Base-by-base conservation (phyloP, 2,888 invertebrate genomes). In the Erynnis tages region DNA sequence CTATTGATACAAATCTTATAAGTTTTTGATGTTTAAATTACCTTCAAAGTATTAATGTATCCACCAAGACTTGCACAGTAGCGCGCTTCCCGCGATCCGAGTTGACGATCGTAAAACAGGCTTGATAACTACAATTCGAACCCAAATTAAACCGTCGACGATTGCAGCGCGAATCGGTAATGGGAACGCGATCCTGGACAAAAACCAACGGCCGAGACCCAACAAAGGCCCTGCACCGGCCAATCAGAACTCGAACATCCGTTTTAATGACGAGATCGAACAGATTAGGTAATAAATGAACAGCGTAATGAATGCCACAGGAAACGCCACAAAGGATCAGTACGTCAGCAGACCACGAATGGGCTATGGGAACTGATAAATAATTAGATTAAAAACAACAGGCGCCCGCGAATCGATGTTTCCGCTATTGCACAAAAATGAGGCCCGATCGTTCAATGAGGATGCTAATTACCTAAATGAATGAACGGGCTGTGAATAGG, bases 361-460 rank as follows among this genome's bases (percentile, higher is more conserved):
- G 63, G 64, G 68, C 76, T 80, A 83, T 88, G 86, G 82, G 87
- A 88, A 86, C 79, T 81, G 83, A 84, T 86, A 83, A 85, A 82
- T 86, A 85, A 87, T 87, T 87, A 86, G 84, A 86, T 86, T 84
- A 85, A 62, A 70, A 66, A 69, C 62, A 58, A 63, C 55, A 59
- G 54, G 59, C 59, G 60, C 55, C 59, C 54, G 59, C 59, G 59
- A 61, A 66, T 69, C 70, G 61, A 68, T 65, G 67, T 62, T 66
- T 65, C 65, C 67, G 64, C 58, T 62, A 61, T 61, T 58, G 61
- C 59, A 59, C 45, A 49, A 53, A 50, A 50, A 49, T 49, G 41
- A 41, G 47, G 29, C 37, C 29, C 37, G 17, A 46, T 40, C 40
- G 25, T 30, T 49, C 41, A 49, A 49, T 49, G 49, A 49, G 41